Base-by-base conservation (phyloP, 2,888 invertebrate species). In the Drosophila koepferae region DNA sequence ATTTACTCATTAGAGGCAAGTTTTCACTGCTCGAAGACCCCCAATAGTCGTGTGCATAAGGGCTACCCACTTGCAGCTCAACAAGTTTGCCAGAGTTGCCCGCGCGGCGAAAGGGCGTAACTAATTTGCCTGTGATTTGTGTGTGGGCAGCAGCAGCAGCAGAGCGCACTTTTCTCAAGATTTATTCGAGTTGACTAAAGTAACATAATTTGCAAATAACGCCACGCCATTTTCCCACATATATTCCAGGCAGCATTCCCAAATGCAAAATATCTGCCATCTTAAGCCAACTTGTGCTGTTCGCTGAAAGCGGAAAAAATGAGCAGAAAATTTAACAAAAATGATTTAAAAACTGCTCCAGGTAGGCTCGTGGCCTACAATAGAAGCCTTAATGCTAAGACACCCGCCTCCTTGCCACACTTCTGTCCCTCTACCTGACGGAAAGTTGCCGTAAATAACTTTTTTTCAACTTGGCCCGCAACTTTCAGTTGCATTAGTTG, bases 1-100 rank as follows among this genome's bases (percentile, higher is more conserved):
- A 87, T 84, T 84, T 89, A 89, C 85, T 89, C 89, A 84, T 84
- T 84, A 84, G 82, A 62, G 70, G 70, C 72, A 84, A 84, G 82
- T 86, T 84, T 78, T 66, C 65, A 71, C 28, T 55, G n/a, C 55
- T 43, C 36, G 43, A 54, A 44, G 34, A 34, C 38, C 44, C 44
- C 48, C 59, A 9, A 54, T 58, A 43, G 55, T 18, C 41, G 34
- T 54, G 44, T 12, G 44, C 73, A 68, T 63, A 63, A 65, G 59
- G 61, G 66, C 63, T 23, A 34, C 59, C 61, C 80, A 82, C 76
- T 83, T 86, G 77, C 88, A 56, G 75, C 77, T 84, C 84, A 89
- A 89, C 84, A 84, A 84, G 89, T 84, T 89, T 51, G 34, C 55
- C 55, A 28, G 48, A 43, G 63, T 41, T 62, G 43, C 14, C 28